Evolutionary conservation across 2,797 vertebrate species (phyloP).

Genomic region (Allobates femoralis): DNA sequence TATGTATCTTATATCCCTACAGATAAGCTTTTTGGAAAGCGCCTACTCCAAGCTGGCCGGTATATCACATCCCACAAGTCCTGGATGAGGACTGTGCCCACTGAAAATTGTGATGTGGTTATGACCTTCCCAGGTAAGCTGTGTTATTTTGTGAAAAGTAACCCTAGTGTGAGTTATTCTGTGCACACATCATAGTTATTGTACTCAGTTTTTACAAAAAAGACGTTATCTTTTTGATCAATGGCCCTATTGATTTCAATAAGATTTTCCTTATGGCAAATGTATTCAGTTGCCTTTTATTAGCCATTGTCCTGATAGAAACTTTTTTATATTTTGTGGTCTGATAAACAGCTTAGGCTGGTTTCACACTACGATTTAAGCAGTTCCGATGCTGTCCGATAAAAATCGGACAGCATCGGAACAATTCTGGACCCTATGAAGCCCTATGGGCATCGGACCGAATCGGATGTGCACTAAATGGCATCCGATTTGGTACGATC

Average conservation of each 20-base stretch:
- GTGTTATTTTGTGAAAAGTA: neutral
- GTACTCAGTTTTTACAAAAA: neutral
- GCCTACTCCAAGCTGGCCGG: conserved; percentile 92
- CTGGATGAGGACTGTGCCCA: conserved; percentile 99
- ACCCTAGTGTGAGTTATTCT: neutral
- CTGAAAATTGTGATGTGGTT: conserved; percentile 96
- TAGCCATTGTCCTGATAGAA: too few species aligned
- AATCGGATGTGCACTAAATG: too few species aligned
- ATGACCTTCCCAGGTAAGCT: conserved; percentile 92
- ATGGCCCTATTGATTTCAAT: neutral
- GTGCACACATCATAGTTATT: neutral
- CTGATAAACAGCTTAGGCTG: neutral
- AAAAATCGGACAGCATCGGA: too few species aligned
- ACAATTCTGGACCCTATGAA: too few species aligned
- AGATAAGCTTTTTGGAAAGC: conserved; percentile 97
- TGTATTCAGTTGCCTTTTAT: too few species aligned
- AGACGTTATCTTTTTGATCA: neutral
- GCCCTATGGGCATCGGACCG: too few species aligned
- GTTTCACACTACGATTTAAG: too few species aligned
- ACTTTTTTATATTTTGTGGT: too few species aligned
- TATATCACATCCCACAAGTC: conserved; percentile 99
- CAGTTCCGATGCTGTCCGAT: too few species aligned
- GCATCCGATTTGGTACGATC: too few species aligned
- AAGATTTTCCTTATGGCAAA: too few species aligned
- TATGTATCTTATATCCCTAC: neutral